Conservation (phyloP, 2,888 invertebrate species). For the Junonia oenone region DNA sequence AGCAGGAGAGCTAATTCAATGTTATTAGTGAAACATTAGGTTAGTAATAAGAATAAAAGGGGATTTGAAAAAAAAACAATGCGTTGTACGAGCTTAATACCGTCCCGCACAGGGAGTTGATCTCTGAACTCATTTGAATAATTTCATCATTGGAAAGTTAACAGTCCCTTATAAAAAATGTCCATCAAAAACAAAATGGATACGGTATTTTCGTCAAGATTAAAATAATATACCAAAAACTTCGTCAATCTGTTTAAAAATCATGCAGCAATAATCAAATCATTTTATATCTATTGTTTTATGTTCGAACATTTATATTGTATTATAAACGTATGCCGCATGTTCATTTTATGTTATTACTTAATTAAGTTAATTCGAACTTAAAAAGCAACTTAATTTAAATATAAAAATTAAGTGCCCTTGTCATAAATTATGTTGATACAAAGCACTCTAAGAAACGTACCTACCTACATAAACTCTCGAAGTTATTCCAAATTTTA, state of each 20-base stretch:
- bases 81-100: constrained; percentile 35
- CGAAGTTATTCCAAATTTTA: neutral
- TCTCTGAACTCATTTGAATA: constrained; percentile 52
- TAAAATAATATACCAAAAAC: neutral
- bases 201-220: neutral
- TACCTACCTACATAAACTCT: neutral
- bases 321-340: neutral
- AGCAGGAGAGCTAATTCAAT: constrained; percentile 50
- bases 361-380: neutral
- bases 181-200: constrained; percentile 2
- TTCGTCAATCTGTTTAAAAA: neutral
- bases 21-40: constrained; percentile 47
- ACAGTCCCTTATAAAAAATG: constrained; percentile 34
- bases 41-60: constrained; percentile 43
- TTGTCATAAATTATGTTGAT: neutral
- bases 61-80: constrained; percentile 58
- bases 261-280: neutral
- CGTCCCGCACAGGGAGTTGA: constrained; percentile 10
- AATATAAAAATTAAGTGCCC: neutral
- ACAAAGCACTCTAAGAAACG: neutral
- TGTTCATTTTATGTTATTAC: neutral
- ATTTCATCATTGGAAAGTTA: constrained; percentile 51
- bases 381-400: neutral
- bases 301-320: neutral
- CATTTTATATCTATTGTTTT: neutral